Conservation (phyloP, 2,113 vertebrate genomes). For the Sclerurus mexicanus region DNA sequence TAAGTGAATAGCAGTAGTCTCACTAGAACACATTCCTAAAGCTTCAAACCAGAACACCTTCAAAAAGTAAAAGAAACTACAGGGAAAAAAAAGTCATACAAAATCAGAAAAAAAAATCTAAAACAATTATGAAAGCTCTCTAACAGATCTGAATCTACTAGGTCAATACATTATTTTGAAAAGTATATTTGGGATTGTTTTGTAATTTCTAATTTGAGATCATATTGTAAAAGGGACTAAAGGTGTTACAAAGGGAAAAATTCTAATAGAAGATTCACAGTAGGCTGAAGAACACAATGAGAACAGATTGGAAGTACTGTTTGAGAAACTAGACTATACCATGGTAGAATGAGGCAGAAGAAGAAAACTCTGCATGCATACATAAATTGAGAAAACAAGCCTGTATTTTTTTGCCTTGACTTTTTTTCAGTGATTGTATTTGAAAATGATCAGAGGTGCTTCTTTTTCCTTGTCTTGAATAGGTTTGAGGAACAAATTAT, state of each 20-base stretch:
- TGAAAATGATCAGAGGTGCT: background rate
- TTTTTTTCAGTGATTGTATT: background rate
- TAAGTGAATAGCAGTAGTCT: background rate
- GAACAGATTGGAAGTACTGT: background rate
- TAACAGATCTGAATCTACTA: background rate
- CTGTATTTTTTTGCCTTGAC: background rate
- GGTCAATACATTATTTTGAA: background rate
- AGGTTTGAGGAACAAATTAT: conserved; percentile 19
- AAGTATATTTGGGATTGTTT: background rate
- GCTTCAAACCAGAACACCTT: background rate
- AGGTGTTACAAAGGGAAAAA: background rate
- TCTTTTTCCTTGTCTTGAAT: background rate
- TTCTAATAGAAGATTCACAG: background rate
- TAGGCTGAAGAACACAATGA: background rate
- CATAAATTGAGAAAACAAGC: background rate
- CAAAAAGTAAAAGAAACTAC: background rate
- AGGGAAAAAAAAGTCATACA: background rate
- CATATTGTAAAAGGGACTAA: background rate
- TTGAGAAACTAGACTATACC: background rate
- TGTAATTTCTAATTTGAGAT: background rate
- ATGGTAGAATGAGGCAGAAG: background rate
- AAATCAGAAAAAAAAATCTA: background rate
- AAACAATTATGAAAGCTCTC: background rate
- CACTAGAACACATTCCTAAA: background rate
- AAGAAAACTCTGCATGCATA: background rate